These are phyloP conservation scores for Acomys russatus DNA, from an alignment of 2,797 vertebrate species.

Conservation along the genomic window DNA sequence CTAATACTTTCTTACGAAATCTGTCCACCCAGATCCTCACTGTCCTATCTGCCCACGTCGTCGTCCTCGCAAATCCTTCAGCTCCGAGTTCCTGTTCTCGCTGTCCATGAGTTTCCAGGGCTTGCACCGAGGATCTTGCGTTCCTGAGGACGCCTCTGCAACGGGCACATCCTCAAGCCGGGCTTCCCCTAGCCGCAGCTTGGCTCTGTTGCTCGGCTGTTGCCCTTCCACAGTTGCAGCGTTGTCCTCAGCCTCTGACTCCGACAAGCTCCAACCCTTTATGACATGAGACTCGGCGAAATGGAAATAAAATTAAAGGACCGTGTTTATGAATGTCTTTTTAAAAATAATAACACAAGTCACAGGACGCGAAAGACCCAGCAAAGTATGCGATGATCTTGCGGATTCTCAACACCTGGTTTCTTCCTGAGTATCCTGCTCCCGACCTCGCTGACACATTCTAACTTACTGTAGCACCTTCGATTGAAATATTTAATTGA, in stretches of 20 bases:
- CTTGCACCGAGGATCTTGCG: not conserved
- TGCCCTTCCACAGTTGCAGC: not conserved
- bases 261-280: not conserved
- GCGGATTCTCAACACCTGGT: not conserved
- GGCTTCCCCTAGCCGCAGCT: not conserved
- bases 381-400: not conserved
- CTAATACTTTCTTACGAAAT: constrained; percentile 40
- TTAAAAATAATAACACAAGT: not conserved
- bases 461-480: not conserved
- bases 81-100: constrained; percentile 1
- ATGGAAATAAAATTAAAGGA: not conserved
- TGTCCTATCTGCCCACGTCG: not conserved
- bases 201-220: accelerated
- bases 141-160: not conserved
- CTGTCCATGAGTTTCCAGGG: constrained; percentile 30
- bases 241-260: not conserved
- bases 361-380: not conserved
- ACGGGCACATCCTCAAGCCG: not conserved
- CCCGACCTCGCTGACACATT: not conserved
- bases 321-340: not conserved
- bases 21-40: not conserved
- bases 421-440: not conserved
- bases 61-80: constrained; percentile 6
- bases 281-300: not conserved
- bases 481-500: not conserved